phyloP scores from a whole-genome alignment of 2,113 vertebrate genomes.

The Tetraodon nigroviridis region DNA sequence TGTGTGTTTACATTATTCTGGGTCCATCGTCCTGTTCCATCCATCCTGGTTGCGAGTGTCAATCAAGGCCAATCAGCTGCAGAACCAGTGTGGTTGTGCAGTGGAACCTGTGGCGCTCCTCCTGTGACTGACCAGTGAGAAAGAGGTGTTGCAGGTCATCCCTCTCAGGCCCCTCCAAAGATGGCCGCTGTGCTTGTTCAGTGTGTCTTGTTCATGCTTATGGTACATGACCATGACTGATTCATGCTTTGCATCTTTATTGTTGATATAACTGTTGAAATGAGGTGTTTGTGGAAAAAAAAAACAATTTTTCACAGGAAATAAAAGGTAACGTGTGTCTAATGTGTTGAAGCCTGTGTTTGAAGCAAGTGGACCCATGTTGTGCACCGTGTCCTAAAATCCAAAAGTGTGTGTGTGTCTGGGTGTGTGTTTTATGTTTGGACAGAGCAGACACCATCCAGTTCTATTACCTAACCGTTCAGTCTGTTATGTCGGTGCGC shows the following conservation, averaged over 20 bases:
- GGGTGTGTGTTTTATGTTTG: slow-evolving; percentile 28
- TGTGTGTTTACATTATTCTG: slow-evolving; percentile 46
- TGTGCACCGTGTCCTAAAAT: slow-evolving; percentile 37
- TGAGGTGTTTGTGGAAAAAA: slow-evolving; percentile 21
- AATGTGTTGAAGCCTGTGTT: not conserved
- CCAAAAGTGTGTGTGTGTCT: slow-evolving; percentile 16
- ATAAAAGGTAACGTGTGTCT: slow-evolving; percentile 22
- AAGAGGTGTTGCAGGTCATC: slow-evolving; percentile 76
- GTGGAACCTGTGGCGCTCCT: slow-evolving; percentile 41
- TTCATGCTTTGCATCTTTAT: not conserved
- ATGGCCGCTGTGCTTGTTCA: slow-evolving; percentile 41
- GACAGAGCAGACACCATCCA: slow-evolving; percentile 39
- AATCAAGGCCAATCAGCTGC: slow-evolving; percentile 21
- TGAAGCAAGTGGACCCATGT: slow-evolving; percentile 17
- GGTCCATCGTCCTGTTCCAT: slow-evolving; percentile 10
- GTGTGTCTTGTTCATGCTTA: slow-evolving; percentile 19
- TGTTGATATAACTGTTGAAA: slow-evolving; percentile 45
- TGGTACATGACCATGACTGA: slow-evolving; percentile 5
- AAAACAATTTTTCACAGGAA: slow-evolving; percentile 13
- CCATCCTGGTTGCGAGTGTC: slow-evolving; percentile 3
- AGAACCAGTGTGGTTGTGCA: slow-evolving; percentile 23
- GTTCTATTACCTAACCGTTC: slow-evolving; percentile 35
- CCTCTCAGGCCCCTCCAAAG: slow-evolving; percentile 63
- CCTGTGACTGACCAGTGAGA: slow-evolving; percentile 42
- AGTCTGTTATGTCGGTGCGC: slow-evolving; percentile 41